Percentiles rank a stretch among this genome's conserved stretches.
Conservation (phyloP, 2,113 vertebrate genomes). For the Prietella phreatophila region DNA sequence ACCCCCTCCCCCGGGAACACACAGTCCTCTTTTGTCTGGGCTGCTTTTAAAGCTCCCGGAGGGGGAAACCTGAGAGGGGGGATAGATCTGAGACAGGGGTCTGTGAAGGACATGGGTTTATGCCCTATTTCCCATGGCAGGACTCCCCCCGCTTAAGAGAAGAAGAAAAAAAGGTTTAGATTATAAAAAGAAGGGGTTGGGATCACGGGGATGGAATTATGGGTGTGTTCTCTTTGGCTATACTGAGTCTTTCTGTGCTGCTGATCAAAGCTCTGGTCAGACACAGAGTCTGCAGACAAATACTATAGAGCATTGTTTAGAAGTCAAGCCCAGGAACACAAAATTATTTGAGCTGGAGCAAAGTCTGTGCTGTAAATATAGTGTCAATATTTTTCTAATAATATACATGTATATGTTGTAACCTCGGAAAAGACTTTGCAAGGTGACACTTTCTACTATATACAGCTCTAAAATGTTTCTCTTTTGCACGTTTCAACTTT, state of each 20-base stretch:
- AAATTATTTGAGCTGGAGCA: background rate
- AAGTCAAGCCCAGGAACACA: background rate
- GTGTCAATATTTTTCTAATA: background rate
- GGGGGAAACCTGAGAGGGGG: slow-evolving; percentile 59
- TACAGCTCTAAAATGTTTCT: background rate
- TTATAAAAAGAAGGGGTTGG: slow-evolving; percentile 31
- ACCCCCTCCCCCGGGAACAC: slow-evolving; percentile 64
- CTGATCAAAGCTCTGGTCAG: slow-evolving; percentile 42
- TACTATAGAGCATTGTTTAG: slow-evolving; percentile 1
- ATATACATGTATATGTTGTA: background rate
- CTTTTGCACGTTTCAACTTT: background rate
- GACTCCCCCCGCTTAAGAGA: slow-evolving; percentile 21
- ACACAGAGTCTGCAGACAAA: slow-evolving; percentile 29
- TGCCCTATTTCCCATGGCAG: slow-evolving; percentile 39
- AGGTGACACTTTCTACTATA: background rate
- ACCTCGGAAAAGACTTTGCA: background rate
- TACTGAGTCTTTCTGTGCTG: slow-evolving; percentile 22
- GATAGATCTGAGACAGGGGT: slow-evolving; percentile 40
- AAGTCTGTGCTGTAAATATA: background rate
- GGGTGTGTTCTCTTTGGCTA: slow-evolving; percentile 47
- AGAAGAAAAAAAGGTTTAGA: slow-evolving; percentile 22
- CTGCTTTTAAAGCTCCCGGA: slow-evolving; percentile 64
- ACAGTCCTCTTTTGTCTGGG: slow-evolving; percentile 55
- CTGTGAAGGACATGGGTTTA: slow-evolving; percentile 26
- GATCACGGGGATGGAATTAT: slow-evolving; percentile 33